Conservation (phyloP, 2,797 vertebrate species). For the Neomorphus geoffroyi region DNA sequence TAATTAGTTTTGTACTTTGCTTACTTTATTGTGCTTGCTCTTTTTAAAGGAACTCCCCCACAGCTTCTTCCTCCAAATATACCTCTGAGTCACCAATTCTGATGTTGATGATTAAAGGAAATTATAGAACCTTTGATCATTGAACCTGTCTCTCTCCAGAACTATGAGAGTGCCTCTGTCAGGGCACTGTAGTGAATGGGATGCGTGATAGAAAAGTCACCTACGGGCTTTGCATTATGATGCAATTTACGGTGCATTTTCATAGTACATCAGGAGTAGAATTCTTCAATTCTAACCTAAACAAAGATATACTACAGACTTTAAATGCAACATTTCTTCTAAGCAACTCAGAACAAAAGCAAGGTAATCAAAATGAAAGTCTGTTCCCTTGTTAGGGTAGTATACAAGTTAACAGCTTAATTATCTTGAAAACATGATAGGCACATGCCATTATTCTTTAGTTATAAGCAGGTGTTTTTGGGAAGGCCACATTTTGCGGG, state of each 20-base stretch:
- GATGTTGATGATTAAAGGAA: slow-evolving; percentile 7
- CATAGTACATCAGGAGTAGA: background rate
- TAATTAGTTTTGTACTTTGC: slow-evolving; percentile 80
- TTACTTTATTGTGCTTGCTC: slow-evolving; percentile 66
- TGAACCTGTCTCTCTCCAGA: background rate
- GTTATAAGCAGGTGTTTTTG: background rate
- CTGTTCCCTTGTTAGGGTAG: background rate
- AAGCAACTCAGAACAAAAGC: background rate
- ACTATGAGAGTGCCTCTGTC: background rate
- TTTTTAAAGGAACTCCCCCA: slow-evolving; percentile 53
- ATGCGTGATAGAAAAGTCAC: background rate
- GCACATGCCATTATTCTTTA: fast-evolving
- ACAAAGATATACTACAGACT: background rate
- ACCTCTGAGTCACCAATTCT: slow-evolving; percentile 35
- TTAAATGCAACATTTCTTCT: background rate
- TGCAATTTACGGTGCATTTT: background rate
- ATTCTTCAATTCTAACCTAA: background rate
- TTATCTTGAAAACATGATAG: background rate
- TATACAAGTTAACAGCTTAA: background rate
- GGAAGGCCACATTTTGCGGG: background rate
- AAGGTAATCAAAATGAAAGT: background rate
- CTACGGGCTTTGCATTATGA: background rate
- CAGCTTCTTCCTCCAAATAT: slow-evolving; percentile 49
- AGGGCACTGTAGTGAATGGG: background rate
- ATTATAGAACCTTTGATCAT: background rate